phyloP scores from a whole-genome alignment of 2,888 invertebrate species.

The Glaucopsyche alexis region DNA sequence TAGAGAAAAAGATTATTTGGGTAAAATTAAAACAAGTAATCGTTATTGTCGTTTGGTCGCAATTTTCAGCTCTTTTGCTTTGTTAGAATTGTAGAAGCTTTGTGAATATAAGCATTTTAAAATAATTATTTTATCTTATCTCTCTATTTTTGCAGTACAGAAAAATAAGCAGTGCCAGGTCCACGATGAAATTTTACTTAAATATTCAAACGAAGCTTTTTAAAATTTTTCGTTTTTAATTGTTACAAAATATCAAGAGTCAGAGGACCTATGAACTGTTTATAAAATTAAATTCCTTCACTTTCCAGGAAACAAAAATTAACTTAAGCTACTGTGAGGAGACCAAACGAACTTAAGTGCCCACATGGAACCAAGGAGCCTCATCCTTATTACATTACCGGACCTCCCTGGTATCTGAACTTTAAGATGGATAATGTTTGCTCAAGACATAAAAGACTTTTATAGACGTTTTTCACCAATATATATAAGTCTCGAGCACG shows the following conservation, averaged over 20 bases:
- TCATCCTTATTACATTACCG: slow-evolving; percentile 16
- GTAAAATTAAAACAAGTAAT: background rate
- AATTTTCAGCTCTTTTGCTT: background rate
- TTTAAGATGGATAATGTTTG: slow-evolving; percentile 19
- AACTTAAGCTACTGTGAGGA: background rate
- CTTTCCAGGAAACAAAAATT: background rate
- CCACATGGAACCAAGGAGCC: slow-evolving; percentile 7
- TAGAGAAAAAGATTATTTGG: background rate
- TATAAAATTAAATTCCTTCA: background rate
- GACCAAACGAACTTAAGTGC: background rate
- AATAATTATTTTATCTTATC: background rate
- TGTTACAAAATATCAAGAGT: background rate
- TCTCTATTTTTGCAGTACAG: background rate
- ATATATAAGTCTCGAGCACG: slow-evolving; percentile 19
- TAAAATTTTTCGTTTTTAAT: background rate
- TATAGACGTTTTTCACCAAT: slow-evolving; percentile 21
- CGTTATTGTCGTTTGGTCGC: background rate
- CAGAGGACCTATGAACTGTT: background rate
- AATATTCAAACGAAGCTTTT: background rate
- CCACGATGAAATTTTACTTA: background rate
- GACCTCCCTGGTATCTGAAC: background rate
- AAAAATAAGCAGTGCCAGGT: background rate
- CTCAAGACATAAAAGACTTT: slow-evolving; percentile 21
- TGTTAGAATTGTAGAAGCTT: background rate
- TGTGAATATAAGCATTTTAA: background rate